Evolutionary conservation across 2,797 vertebrate species (phyloP), one percentile per base, ranked within the genome.

Genomic region (Chelon auratus): DNA sequence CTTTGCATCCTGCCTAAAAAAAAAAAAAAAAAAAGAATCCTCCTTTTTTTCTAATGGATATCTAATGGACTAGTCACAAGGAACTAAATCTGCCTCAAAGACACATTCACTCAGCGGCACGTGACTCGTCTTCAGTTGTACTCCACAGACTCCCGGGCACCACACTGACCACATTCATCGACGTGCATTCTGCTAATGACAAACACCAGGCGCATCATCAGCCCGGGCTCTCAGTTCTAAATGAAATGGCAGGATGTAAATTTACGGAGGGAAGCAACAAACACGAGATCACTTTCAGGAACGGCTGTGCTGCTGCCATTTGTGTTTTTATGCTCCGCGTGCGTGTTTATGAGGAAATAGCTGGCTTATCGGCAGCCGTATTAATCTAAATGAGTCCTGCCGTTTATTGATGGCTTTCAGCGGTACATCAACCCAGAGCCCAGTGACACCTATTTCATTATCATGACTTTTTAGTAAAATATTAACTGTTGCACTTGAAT

Each of bases 1-100:
- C 24, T 68, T 75, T 80, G 59, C 67, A 72, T 76, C 72, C 24
- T 51, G 15, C 6, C 80, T 78, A 84, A 72, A 65, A 26, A 22
- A 22, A 22, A 84, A 72, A 65, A 26, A 22, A 22, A 22, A 26
- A 77, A 82, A 86, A 82, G 60, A 80, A 43, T 48, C 26, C 9
- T 6, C 14, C 11, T 24, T 78, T 78, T 81, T 85, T 83, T 74
- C 30, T 33, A 33, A 65, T 75, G 65, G 76, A 13, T 57, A 43
- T 60, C 68, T 76, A 59, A 81, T 58, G 36, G 63, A 68, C 17
- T 5, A 75, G 68, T 84, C 83, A 77, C 73, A 73, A 80, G 62
- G 63, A 80, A 42, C 77, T 68, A 78, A 66, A 76, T 77, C 60
- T 81, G 58, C 26, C 62, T 72, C 50, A 65, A 12, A 70, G 40